Evolutionary conservation across 2,888 invertebrate genomes (phyloP), one percentile per base, ranked within the genome.

Genomic region (Pasiphila rectangulata): DNA sequence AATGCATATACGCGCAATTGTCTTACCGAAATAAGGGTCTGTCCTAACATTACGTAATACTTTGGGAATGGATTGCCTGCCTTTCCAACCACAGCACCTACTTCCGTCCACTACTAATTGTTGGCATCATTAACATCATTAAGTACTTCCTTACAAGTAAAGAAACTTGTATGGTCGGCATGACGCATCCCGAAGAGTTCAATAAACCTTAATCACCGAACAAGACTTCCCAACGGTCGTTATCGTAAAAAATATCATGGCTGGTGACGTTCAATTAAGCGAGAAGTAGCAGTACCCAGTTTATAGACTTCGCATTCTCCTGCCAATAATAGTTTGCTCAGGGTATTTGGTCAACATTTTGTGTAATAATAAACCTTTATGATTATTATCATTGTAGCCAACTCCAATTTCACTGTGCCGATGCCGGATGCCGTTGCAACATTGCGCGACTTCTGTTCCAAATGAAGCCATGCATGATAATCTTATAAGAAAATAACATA

Each of bases 1-100:
- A 5, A 30, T 34, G 20, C 10, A 30, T 46, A 36, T 37, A 42
- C 13, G 32, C n/a, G 41, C 38, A 34, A 48, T 48, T 48, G 48
- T 43, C 17, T 47, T 38, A 34, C 25, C 27, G 15, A 41, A 45
- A 34, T 38, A 39, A 15, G 20, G 32, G 12, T 19, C 35, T 10
- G 38, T 4, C 45, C 24, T 2, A 25, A 36, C 37, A 17, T 21
- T 12, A 30, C 3, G 9, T 15, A 34, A 20, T 6, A 6, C 7
- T 7, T 1, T 27, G 12, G 27, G 13, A 1, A 13, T 20, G n/a
- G 17, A 20, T 5, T 19, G 19, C 9, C 9, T 9, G 4, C 10
- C 9, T 17, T 20, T 34, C 17, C 6, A 5, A 7, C 12, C 10
- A 9, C 20, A 4, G 5, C 3, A 1, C 7, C 3, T 27, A 13